Evolutionary conservation across 1,140 invertebrate genomes (phyloP), one percentile per base, ranked within the genome.

Genomic region (Antheraea mylitta): DNA sequence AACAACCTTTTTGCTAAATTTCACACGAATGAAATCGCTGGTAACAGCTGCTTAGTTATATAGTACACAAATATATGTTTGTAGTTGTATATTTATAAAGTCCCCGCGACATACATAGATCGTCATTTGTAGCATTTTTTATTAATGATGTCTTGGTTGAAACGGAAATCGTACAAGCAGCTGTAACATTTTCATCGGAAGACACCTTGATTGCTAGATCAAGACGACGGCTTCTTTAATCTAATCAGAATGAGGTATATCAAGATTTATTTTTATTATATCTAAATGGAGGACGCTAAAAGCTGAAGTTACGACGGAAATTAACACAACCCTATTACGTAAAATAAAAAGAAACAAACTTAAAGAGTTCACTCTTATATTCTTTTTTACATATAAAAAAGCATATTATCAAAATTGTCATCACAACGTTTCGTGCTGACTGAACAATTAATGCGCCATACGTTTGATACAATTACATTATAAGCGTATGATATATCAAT

Each of bases 121-220:
- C n/a, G n/a, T n/a, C n/a, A 4, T 30, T 30, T 30, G 22, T n/a
- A 8, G 22, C n/a, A 61, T 8, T 61, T 8, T 19, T 16, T 19
- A 22, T 3, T 10, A 61, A 22, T 61, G 7, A 16, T 53, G 11
- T 53, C 10, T 53, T 53, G 5, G 16, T 11, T 6, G 4, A 53
- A 53, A 13, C 45, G 45, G 45, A 53, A 53, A 53, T 53, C 45
- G 5, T 2, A 53, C 45, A 2, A 53, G 45, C 45, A 53, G 45
- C 45, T 53, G 45, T 53, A 53, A 53, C 45, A 53, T 53, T 53
- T 53, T 53, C 38, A 53, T 53, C 45, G 45, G 45, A 53, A 53
- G 45, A 6, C 45, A 53, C 45, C 45, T 53, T 53, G 45, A 16
- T 53, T 13, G 13, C 45, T 53, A 53, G 45, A 53, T 53, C 45